Evolutionary conservation across 2,888 invertebrate genomes (phyloP), one percentile per base, ranked within the genome.

Genomic region (Drosophila ustulata): DNA sequence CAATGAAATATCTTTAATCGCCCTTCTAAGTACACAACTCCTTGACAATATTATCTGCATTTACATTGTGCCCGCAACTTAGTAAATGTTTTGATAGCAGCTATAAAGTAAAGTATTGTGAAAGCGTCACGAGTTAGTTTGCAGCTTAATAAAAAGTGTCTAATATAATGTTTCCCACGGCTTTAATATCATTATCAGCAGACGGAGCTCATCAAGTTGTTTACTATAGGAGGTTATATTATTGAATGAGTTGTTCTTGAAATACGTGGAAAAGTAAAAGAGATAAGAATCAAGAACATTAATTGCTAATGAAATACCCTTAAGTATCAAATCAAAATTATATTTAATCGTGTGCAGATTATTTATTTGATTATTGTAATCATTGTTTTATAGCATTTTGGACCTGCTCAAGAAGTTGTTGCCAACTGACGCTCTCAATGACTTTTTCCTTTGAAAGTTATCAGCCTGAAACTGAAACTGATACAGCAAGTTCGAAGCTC

Each of bases 351-450:
- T 43, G 39, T 6, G 13, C 9, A 55, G 53, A 68, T 76, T 72
- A 76, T 76, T 75, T 58, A 50, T 68, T 68, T 49, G 77, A 72
- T 72, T 75, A 61, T 13, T 50, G 23, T 46, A 55, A 65, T 68
- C 72, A 58, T 28, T 28, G 8, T 26, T 66, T 3, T 9, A n/a
- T 39, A 41, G 58, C 13, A 46, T 61, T 61, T 39, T 43, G 43
- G 8, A 57, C 23, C 34, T 25, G 3, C 13, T 45, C 18, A 32
- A 46, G n/a, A 13, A n/a, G 1, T 34, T 63, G 66, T 66, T 62
- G 39, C 43, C 64, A 75, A 11, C 45, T 52, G 59, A 5, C 4
- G 7, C 28, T 59, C 26, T 30, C 26, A 72, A 63, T 45, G 3
- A 37, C 18, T 23, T 37, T 51, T 45, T 53, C 1, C 39, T 34